These are phyloP conservation scores for Lycocorax pyrrhopterus DNA, from an alignment of 2,113 vertebrate genomes.

Conservation along the genomic window DNA sequence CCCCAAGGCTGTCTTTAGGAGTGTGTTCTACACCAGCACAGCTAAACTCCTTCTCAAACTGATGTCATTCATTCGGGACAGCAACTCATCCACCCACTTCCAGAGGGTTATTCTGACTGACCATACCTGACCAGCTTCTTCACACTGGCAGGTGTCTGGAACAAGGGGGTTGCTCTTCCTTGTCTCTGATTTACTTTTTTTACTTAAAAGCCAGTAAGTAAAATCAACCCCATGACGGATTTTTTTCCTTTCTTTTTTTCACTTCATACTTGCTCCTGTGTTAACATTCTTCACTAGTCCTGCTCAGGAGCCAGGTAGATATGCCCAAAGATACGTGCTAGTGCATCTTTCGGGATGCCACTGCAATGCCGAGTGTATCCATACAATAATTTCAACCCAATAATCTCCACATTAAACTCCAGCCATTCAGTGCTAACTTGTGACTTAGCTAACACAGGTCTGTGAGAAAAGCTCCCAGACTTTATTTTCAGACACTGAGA, in stretches of 20 bases:
- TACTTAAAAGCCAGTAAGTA: neutral
- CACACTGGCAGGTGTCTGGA: neutral
- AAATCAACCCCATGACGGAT: neutral
- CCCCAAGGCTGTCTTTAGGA: neutral
- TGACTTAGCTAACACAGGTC: neutral
- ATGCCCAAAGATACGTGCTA: neutral
- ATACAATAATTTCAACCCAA: neutral
- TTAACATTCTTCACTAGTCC: neutral
- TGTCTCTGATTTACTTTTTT: neutral
- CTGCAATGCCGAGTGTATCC: neutral
- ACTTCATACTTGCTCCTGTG: neutral
- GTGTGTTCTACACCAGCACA: neutral
- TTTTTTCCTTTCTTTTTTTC: neutral
- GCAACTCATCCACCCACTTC: neutral
- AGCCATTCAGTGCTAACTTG: neutral
- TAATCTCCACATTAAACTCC: neutral
- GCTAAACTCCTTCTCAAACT: neutral
- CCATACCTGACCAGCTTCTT: neutral
- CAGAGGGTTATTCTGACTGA: neutral
- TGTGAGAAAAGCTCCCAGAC: neutral
- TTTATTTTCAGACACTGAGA: neutral
- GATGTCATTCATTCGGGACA: neutral
- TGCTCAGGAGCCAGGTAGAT: neutral
- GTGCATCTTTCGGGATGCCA: neutral
- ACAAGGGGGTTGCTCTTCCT: neutral